These are phyloP conservation scores for Ophiodon elongatus DNA, from an alignment of 2,113 vertebrate genomes.

Conservation along the genomic window DNA sequence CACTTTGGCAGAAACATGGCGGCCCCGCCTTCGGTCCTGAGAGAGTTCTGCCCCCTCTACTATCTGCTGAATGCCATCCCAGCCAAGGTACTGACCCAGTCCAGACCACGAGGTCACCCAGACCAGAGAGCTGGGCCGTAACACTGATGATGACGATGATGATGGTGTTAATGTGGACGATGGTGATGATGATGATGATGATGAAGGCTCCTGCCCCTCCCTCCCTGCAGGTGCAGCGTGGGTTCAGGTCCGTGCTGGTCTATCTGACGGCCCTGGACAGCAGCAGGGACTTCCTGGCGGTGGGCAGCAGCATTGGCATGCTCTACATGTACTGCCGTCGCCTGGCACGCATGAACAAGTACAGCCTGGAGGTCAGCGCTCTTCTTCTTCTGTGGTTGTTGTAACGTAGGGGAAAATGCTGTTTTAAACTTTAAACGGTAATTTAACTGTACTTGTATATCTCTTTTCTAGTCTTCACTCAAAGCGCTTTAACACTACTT, in stretches of 20 bases:
- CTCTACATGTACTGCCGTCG: slow-evolving; percentile 95
- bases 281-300: slow-evolving; percentile 94
- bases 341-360: slow-evolving; percentile 93
- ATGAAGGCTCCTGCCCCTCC: background rate
- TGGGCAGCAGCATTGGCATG: slow-evolving; percentile 97
- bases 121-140: background rate
- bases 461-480: background rate
- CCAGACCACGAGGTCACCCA: background rate
- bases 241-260: slow-evolving; percentile 93
- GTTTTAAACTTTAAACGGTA: too few relatives aligned
- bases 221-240: slow-evolving; percentile 87
- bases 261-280: slow-evolving; percentile 95
- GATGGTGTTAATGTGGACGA: too few relatives aligned
- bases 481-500: too few relatives aligned
- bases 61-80: slow-evolving; percentile 95
- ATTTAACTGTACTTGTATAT: too few relatives aligned
- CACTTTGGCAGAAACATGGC: slow-evolving; percentile 84
- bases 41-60: slow-evolving; percentile 96
- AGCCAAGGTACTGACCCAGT: slow-evolving; percentile 80
- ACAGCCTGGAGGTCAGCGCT: slow-evolving; percentile 91
- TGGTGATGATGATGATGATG: background rate
- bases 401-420: too few relatives aligned
- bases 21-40: slow-evolving; percentile 80
- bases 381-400: too few relatives aligned
- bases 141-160: background rate